Conservation (phyloP, 1,140 invertebrate species). For the Tetraneura akinire region DNA sequence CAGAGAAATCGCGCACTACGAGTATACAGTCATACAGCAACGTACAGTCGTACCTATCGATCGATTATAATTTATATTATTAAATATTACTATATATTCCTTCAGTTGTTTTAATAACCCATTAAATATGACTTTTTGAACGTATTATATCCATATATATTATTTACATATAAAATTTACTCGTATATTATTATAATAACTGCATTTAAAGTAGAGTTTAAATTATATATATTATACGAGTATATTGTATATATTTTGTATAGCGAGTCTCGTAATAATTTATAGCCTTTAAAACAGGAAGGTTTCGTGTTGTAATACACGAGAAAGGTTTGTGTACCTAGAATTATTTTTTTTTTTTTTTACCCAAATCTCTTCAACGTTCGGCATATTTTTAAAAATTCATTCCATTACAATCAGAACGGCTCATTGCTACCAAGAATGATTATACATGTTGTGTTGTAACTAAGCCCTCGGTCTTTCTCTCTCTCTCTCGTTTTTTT, state of each 20-base stretch:
- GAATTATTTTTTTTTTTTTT: too few relatives aligned
- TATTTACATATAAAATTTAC: too few relatives aligned
- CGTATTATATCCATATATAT: too few relatives aligned
- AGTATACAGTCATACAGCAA: too few relatives aligned
- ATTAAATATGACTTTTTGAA: slow-evolving; percentile 7
- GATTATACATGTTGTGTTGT: slow-evolving; percentile 35
- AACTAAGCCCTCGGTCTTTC: slow-evolving; percentile 28
- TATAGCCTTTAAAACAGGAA: slow-evolving; percentile 31
- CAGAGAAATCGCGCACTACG: too few relatives aligned
- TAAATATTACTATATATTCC: background rate
- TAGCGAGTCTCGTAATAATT: slow-evolving; percentile 7
- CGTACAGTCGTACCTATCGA: too few relatives aligned
- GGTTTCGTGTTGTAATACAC: too few relatives aligned
- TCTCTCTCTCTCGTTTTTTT: background rate
- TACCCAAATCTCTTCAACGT: slow-evolving; percentile 1
- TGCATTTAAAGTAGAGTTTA: background rate
- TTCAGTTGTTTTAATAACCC: background rate
- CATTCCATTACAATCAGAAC: slow-evolving; percentile 28
- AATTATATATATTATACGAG: background rate
- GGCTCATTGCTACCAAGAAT: slow-evolving; percentile 37
- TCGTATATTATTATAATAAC: background rate
- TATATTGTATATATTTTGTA: background rate
- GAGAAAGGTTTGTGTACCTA: background rate
- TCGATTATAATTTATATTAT: too few relatives aligned
- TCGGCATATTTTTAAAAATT: slow-evolving; percentile 19